These are phyloP conservation scores for Otolemur garnettii DNA, from an alignment of 2,113 vertebrate species.

Conservation along the genomic window DNA sequence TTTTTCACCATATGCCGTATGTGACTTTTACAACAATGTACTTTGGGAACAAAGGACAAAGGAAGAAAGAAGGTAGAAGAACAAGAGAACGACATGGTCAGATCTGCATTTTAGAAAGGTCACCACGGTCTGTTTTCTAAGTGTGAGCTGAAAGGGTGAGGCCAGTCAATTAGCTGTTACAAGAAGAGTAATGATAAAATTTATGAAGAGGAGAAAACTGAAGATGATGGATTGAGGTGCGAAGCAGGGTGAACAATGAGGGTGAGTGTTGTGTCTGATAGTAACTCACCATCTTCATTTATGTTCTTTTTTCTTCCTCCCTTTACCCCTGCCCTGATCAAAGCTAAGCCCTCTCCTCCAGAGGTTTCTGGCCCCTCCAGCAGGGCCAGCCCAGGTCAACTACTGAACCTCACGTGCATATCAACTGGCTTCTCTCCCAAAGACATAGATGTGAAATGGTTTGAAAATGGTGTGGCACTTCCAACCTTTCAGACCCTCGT, in stretches of 20 bases:
- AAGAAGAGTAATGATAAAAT: not conserved
- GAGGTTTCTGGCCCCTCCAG: not conserved
- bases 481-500: accelerated
- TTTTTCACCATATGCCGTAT: not conserved
- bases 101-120: not conserved
- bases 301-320: not conserved
- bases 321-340: not conserved
- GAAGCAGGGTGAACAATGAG: not conserved
- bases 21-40: not conserved
- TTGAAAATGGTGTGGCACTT: accelerated
- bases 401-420: conserved; percentile 18
- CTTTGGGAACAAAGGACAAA: not conserved
- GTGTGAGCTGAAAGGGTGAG: not conserved
- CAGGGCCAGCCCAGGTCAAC: accelerated
- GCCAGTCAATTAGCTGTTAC: not conserved
- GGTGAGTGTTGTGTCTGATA: not conserved
- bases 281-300: not conserved
- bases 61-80: no score
- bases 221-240: not conserved
- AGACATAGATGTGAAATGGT: not conserved
- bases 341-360: conserved; percentile 40
- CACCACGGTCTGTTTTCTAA: not conserved
- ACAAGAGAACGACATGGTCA: not conserved
- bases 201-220: not conserved
- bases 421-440: conserved; percentile 59